A percentile compares a stretch with the other conserved stretches of the same genome.
phyloP scores from a whole-genome alignment of 2,113 vertebrate species.

The Sitta europaea region DNA sequence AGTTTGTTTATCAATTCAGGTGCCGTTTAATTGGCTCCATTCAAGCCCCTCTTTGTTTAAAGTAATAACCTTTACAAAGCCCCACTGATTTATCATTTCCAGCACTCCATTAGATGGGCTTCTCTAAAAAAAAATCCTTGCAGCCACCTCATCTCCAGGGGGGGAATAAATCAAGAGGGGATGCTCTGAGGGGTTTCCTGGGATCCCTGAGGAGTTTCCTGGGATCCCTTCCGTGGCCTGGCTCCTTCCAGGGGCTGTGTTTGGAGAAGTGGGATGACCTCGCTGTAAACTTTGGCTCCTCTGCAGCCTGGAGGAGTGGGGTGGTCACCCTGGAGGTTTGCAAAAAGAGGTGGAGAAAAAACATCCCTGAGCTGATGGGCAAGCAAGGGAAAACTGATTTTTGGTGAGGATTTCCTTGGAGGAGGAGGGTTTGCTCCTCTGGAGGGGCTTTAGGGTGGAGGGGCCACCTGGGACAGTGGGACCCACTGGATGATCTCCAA shows the following conservation, averaged over 20 bases:
- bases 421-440: not conserved
- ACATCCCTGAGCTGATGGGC: not conserved
- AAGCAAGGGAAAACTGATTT: not conserved
- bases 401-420: not conserved
- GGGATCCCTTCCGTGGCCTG: not conserved
- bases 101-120: conserved; percentile 70
- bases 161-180: conserved; percentile 9
- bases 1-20: conserved; percentile 92
- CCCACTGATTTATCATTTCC: conserved; percentile 84
- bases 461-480: too few species aligned
- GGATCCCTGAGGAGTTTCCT: not conserved
- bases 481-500: too few species aligned
- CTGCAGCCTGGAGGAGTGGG: not conserved
- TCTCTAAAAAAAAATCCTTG: not conserved
- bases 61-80: conserved; percentile 82
- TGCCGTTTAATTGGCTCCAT: conserved; percentile 89
- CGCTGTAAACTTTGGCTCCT: not conserved
- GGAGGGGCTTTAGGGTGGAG: not conserved
- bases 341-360: not conserved
- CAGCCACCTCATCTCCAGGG: not conserved
- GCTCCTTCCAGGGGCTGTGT: not conserved
- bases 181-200: not conserved
- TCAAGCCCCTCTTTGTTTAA: conserved; percentile 81
- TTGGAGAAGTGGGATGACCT: not conserved
- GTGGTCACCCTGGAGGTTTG: not conserved